Evolutionary conservation across 1,140 invertebrate genomes (phyloP), one percentile per base, ranked within the genome.

Genomic region (Andricus grossulariae): DNA sequence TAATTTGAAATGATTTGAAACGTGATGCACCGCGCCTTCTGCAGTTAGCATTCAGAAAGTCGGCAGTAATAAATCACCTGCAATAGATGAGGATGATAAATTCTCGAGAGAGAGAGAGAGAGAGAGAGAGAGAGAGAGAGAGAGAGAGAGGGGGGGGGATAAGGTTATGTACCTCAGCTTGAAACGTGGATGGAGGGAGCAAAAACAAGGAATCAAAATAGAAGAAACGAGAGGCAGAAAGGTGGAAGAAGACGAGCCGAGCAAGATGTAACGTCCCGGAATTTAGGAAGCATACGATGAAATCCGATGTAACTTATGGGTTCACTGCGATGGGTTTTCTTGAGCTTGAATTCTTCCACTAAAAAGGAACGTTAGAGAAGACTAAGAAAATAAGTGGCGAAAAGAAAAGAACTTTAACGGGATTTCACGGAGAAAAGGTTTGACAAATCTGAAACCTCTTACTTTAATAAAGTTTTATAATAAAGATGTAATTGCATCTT

Each of bases 1-100:
- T 32, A 60, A 60, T 60, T 60, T 60, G 32, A 60, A 60, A 60
- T 60, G 8, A 60, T 60, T 60, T 21, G 25, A 60, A 16, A 60
- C 25, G 25, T 39, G 57, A 60, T 15, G 12, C 57, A 32, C 13
- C 3, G 2, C 21, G 19, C 19, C 32, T 60, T 13, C 19, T 3
- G 15, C 25, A 60, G 57, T 60, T 60, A 60, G 32, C 12, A 60
- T 60, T 60, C 57, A 60, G 12, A 32, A 25, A 60, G 57, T 60
- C 57, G 4, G 0, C 21, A 39, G 32, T 60, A 13, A 32, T 60
- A 60, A 60, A 60, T 39, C 57, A 32, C 10, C 10, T 32, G 0
- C 55, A 21, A 19, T 11, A 21, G 18, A 19, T 57, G 55, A 18
- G 19, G 11, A 60, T 5, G 0, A 60, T 32, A 32, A 39, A 60